phyloP scores from a whole-genome alignment of 1,140 invertebrate genomes.

The Platyscapa corneri region DNA sequence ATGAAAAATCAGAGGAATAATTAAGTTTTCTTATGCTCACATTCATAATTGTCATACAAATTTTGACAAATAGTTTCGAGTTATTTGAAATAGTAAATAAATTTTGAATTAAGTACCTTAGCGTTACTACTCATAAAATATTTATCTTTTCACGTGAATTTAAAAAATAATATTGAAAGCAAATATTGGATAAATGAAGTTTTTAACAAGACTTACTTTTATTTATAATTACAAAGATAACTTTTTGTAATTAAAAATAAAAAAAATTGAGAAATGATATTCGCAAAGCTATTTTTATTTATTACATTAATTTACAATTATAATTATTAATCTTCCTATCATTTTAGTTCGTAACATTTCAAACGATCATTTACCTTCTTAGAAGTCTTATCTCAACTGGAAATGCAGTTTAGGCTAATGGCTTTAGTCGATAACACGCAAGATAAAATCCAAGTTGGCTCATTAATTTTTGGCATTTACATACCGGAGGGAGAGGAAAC shows the following conservation, averaged over 20 bases:
- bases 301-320: conserved; percentile 3
- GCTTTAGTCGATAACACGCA: conserved; percentile 29
- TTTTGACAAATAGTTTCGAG: background rate
- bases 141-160: too few species aligned
- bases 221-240: background rate
- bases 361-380: conserved; percentile 19
- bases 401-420: conserved; percentile 41
- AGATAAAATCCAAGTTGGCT: conserved; percentile 40
- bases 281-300: background rate
- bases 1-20: background rate
- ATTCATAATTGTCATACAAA: background rate
- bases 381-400: conserved; percentile 21
- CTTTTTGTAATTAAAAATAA: background rate
- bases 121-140: background rate
- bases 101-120: background rate
- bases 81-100: background rate
- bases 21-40: background rate
- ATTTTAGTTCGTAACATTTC: background rate
- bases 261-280: background rate
- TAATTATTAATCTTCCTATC: conserved; percentile 23
- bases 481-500: background rate
- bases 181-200: too few species aligned
- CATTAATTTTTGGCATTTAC: conserved; percentile 50
- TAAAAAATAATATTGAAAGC: too few species aligned
- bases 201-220: too few species aligned